Evolutionary conservation across 2,113 vertebrate species (phyloP).

Genomic region (Raja brachyura): DNA sequence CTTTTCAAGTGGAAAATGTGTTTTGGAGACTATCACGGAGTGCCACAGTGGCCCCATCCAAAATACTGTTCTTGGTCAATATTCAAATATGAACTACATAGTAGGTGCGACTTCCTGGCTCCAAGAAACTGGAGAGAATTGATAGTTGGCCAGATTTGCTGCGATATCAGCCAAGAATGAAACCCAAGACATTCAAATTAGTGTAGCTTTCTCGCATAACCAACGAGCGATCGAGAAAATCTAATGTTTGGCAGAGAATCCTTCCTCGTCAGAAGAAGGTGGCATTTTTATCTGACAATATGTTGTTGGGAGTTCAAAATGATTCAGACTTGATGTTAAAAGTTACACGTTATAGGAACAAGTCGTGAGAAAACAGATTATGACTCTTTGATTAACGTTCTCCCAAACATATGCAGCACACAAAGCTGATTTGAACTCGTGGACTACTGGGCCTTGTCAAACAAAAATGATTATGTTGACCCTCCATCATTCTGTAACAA

Average conservation of each 20-base stretch:
- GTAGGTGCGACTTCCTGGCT: neutral
- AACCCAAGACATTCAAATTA: neutral
- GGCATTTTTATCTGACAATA: neutral
- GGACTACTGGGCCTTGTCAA: neutral
- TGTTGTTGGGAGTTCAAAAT: neutral
- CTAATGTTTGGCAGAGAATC: neutral
- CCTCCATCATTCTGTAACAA: neutral
- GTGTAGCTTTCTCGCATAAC: neutral
- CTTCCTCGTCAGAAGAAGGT: neutral
- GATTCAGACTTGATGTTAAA: neutral
- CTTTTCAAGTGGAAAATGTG: neutral
- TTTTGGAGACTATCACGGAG: neutral
- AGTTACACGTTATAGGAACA: neutral
- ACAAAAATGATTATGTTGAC: neutral
- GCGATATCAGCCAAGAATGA: neutral
- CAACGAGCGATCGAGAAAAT: neutral
- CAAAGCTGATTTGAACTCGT: neutral
- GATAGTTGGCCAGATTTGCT: neutral
- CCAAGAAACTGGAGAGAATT: neutral
- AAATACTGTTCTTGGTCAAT: neutral
- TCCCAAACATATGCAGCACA: neutral
- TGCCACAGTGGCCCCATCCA: neutral
- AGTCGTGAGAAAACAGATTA: no score
- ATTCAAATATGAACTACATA: neutral
- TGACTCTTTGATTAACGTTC: neutral